These are phyloP conservation scores for Nasonia vitripennis DNA, from an alignment of 1,140 invertebrate species.

Conservation along the genomic window DNA sequence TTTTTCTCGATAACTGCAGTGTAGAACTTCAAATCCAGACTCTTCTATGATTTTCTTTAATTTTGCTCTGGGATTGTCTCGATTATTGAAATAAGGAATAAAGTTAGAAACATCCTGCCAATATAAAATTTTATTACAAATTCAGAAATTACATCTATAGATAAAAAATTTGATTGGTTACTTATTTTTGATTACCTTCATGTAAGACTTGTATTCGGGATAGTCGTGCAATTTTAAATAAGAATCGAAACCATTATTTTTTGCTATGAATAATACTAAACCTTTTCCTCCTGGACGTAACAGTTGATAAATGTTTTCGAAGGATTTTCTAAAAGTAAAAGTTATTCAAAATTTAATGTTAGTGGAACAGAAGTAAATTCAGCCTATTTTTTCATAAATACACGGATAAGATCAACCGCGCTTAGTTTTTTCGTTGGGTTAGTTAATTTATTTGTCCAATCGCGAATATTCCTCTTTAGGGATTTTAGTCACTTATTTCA, in stretches of 20 bases:
- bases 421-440: too few species aligned
- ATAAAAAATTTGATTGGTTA: slow-evolving; percentile 34
- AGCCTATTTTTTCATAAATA: too few species aligned
- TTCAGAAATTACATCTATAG: background rate
- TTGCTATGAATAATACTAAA: slow-evolving; percentile 82
- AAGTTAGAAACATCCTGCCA: slow-evolving; percentile 66
- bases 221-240: slow-evolving; percentile 79
- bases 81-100: slow-evolving; percentile 69
- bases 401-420: too few species aligned
- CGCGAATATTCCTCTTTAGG: too few species aligned
- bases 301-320: slow-evolving; percentile 80
- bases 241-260: slow-evolving; percentile 83
- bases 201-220: slow-evolving; percentile 80
- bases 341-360: background rate
- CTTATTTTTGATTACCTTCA: slow-evolving; percentile 73
- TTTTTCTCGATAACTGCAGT: slow-evolving; percentile 80
- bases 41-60: slow-evolving; percentile 79
- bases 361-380: too few species aligned
- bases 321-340: slow-evolving; percentile 74
- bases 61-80: slow-evolving; percentile 77
- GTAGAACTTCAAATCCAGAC: slow-evolving; percentile 80
- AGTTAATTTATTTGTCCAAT: too few species aligned
- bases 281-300: slow-evolving; percentile 81
- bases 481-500: background rate
- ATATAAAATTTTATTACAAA: background rate